Conservation (phyloP, 2,113 vertebrate genomes). For the Cathartes aura region DNA sequence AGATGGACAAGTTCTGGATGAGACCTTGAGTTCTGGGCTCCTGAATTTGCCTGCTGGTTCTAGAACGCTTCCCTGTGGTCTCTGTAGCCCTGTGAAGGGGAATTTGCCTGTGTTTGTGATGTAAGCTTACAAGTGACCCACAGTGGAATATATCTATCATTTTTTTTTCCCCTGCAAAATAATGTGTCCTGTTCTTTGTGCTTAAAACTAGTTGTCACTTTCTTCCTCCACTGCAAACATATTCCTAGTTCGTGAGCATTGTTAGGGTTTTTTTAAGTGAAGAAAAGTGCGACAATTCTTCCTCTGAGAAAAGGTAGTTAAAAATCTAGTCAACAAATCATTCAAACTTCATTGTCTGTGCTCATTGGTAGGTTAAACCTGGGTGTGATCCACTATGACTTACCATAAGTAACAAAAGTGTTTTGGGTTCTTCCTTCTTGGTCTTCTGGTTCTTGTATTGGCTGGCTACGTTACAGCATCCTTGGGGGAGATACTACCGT, state of each 20-base stretch:
- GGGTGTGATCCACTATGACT: neutral
- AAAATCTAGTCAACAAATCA: neutral
- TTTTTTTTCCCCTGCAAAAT: neutral
- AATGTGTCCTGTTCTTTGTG: neutral
- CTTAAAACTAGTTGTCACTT: neutral
- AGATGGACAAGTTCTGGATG: neutral
- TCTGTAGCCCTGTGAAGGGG: neutral
- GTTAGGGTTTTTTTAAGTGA: neutral
- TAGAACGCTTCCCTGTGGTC: neutral
- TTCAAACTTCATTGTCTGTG: neutral
- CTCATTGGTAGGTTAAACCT: neutral
- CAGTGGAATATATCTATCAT: neutral
- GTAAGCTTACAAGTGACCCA: neutral
- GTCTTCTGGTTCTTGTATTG: neutral
- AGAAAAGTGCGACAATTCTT: neutral
- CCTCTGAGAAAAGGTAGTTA: neutral
- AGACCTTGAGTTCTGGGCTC: neutral
- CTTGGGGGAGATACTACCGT: accelerated
- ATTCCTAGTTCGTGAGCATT: neutral
- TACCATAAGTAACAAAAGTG: neutral
- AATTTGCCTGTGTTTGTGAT: neutral
- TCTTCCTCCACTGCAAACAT: neutral
- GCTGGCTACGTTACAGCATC: neutral
- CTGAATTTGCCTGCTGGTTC: neutral
- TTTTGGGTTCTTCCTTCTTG: neutral